Evolutionary conservation across 2,888 invertebrate species (phyloP).

Genomic region (Drosophila merina): DNA sequence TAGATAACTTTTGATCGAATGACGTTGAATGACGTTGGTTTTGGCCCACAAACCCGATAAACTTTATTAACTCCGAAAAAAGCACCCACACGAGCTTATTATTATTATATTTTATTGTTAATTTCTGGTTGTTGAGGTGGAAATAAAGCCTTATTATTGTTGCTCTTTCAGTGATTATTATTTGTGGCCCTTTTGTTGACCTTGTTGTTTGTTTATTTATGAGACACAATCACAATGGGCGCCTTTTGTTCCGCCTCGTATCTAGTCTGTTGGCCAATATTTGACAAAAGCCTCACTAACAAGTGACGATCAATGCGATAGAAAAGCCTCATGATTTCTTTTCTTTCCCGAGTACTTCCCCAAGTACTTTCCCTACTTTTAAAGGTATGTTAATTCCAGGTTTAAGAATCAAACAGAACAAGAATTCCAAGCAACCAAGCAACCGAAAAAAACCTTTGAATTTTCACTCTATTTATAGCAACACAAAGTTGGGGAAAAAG

Average conservation of each 20-base stretch:
- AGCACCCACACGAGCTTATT: conserved; percentile 30
- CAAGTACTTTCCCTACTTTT: background rate
- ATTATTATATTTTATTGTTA: conserved; percentile 36
- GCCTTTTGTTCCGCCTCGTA: conserved; percentile 46
- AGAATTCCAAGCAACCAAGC: conserved; percentile 1
- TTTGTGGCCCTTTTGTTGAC: conserved; percentile 42
- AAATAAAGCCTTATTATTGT: conserved; percentile 16
- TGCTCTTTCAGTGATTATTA: conserved; percentile 29
- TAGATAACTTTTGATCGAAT: background rate
- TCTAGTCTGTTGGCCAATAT: conserved; percentile 53
- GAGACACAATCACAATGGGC: conserved; percentile 45
- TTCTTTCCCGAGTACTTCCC: background rate
- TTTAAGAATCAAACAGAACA: conserved; percentile 5
- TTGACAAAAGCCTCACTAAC: conserved; percentile 49
- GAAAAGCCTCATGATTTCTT: conserved; percentile 19
- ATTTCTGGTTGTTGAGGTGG: conserved; percentile 32
- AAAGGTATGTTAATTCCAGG: conserved; percentile 4
- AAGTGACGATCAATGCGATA: conserved; percentile 36
- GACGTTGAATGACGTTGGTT: background rate
- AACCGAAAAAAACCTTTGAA: conserved; percentile 18
- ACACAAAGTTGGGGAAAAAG: conserved; percentile 32
- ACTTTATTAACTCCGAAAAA: conserved; percentile 35
- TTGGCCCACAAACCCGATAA: conserved; percentile 33
- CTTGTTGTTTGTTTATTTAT: conserved; percentile 38
- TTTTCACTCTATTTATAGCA: conserved; percentile 77